Evolutionary conservation across 1,140 invertebrate genomes (phyloP).

Genomic region (Drosophila kikkawai): DNA sequence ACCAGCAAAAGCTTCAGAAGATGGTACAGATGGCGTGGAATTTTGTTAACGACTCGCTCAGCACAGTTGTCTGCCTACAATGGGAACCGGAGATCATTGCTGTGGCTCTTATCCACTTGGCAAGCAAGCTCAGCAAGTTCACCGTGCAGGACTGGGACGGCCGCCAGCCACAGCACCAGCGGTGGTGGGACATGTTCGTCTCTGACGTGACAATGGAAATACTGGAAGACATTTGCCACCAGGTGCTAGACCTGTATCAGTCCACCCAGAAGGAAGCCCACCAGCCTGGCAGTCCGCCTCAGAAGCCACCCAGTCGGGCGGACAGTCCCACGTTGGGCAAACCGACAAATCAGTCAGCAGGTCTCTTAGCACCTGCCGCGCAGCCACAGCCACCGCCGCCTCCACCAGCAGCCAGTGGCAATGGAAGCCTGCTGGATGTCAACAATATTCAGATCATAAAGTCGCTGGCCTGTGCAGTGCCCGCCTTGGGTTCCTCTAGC

Average conservation of each 20-base stretch:
- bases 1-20: conserved; percentile 96
- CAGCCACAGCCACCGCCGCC: conserved; percentile 24
- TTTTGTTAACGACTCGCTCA: conserved; percentile 99
- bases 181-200: conserved; percentile 99
- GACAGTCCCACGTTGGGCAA: conserved; percentile 68
- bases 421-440: conserved; percentile 47
- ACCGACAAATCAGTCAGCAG: conserved; percentile 17
- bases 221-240: conserved; percentile 98
- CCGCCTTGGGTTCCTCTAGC: conserved; percentile 49
- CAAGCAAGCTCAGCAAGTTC: conserved; percentile 98
- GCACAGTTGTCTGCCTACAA: conserved; percentile 97
- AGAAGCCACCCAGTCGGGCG: conserved; percentile 85
- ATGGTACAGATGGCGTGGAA: conserved; percentile 99
- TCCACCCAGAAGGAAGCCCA: conserved; percentile 86
- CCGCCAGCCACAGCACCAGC: conserved; percentile 91
- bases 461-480: conserved; percentile 50
- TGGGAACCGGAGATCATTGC: conserved; percentile 99
- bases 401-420: conserved; percentile 31
- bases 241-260: conserved; percentile 94
- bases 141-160: conserved; percentile 97
- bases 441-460: conserved; percentile 70
- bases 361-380: neutral
- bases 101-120: conserved; percentile 98
- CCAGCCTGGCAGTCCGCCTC: conserved; percentile 88
- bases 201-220: conserved; percentile 96